A percentile compares a stretch with the other conserved stretches of the same genome.
phyloP scores from a whole-genome alignment of 1,140 invertebrate species.

The Eumaeus atala region DNA sequence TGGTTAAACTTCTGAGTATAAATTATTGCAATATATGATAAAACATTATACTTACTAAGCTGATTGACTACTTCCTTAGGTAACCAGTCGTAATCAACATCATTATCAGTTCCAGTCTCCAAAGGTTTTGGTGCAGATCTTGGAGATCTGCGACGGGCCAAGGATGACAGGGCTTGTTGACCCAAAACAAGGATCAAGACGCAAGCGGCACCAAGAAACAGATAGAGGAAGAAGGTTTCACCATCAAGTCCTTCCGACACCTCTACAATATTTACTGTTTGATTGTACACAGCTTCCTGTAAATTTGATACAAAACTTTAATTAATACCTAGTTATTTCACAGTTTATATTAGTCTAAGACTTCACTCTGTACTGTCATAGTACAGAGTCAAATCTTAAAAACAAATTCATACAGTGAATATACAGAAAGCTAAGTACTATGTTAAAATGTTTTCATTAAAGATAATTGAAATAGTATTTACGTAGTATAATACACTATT shows the following conservation, averaged over 20 bases:
- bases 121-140: constrained; percentile 77
- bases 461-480: too few relatives aligned
- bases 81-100: constrained; percentile 98
- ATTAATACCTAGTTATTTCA: too few relatives aligned
- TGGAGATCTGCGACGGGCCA: constrained; percentile 78
- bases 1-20: background rate
- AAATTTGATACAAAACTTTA: constrained; percentile 24
- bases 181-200: constrained; percentile 91
- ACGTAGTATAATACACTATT: too few relatives aligned
- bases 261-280: constrained; percentile 98
- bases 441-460: too few relatives aligned
- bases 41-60: constrained; percentile 80
- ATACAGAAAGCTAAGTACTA: too few relatives aligned
- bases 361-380: too few relatives aligned
- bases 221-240: constrained; percentile 98
- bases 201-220: constrained; percentile 92
- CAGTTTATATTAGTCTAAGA: too few relatives aligned
- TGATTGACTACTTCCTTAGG: constrained; percentile 91
- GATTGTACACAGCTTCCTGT: constrained; percentile 97
- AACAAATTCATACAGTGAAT: too few relatives aligned
- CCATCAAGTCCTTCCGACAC: constrained; percentile 97
- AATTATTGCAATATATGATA: constrained; percentile 10
- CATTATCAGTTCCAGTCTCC: constrained; percentile 89
- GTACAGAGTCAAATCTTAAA: too few relatives aligned
- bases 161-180: constrained; percentile 90